These are phyloP conservation scores for Choloepus hoffmanni DNA, from an alignment of 2,113 vertebrate species.

Conservation along the genomic window DNA sequence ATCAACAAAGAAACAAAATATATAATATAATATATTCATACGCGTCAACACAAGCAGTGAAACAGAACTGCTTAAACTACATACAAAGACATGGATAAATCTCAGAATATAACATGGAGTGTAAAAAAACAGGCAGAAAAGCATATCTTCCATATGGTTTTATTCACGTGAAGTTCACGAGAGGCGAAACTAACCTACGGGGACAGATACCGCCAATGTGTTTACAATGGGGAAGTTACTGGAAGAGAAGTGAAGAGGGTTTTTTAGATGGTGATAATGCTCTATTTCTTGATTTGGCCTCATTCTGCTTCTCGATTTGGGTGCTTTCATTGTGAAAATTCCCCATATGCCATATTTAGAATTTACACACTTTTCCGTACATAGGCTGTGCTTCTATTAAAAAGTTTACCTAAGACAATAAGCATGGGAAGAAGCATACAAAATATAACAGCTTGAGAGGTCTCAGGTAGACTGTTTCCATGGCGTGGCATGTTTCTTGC, in stretches of 20 bases:
- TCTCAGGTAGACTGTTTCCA: not conserved
- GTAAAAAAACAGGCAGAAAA: too few relatives aligned
- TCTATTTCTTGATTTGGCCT: not conserved
- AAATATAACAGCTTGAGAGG: not conserved
- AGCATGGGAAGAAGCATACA: too few relatives aligned
- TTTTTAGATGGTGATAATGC: not conserved
- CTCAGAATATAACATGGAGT: too few relatives aligned
- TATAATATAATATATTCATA: too few relatives aligned
- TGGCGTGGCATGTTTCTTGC: not conserved
- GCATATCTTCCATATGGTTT: too few relatives aligned
- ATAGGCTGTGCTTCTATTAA: not conserved
- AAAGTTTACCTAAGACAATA: not conserved
- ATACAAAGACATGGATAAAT: too few relatives aligned
- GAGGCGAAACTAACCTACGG: not conserved
- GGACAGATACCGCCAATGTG: not conserved
- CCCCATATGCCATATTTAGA: rapidly evolving
- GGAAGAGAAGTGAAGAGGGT: not conserved
- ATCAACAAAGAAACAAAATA: not conserved
- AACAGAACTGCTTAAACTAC: too few relatives aligned
- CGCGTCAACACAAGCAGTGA: not conserved
- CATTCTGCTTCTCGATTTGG: not conserved
- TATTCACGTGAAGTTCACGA: not conserved
- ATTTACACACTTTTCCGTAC: not conserved
- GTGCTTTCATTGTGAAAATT: not conserved
- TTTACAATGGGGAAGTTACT: not conserved